Evolutionary conservation across 2,797 vertebrate genomes (phyloP).

Genomic region (Lycodopsis pacificus): DNA sequence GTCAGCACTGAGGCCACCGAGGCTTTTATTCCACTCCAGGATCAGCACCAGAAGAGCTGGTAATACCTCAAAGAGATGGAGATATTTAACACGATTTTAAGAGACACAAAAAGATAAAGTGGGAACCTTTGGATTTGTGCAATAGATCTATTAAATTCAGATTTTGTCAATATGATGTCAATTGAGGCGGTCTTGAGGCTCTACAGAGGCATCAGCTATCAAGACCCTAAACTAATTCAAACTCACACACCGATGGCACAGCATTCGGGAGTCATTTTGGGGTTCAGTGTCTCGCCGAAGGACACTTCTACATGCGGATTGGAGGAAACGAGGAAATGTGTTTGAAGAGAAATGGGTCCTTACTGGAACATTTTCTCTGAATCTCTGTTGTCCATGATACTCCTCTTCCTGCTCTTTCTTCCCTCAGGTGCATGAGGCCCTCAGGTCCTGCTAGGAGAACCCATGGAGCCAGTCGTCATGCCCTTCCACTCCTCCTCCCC

Average conservation of each 20-base stretch:
- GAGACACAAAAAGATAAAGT: not conserved
- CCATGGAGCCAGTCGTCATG: conserved; percentile 93
- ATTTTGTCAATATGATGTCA: too few species aligned
- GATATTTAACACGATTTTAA: not conserved
- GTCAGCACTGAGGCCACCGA: not conserved
- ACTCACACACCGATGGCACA: too few species aligned
- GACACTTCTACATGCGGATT: too few species aligned
- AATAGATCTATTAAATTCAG: not conserved
- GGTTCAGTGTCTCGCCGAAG: too few species aligned
- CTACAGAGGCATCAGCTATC: too few species aligned
- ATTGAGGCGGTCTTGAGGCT: too few species aligned
- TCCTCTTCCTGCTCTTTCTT: not conserved
- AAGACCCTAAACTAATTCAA: too few species aligned
- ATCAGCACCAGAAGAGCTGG: not conserved
- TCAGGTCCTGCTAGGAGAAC: conserved; percentile 57
- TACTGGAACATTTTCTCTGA: too few species aligned
- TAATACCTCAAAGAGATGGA: not conserved
- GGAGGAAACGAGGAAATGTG: too few species aligned
- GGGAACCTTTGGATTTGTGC: not conserved
- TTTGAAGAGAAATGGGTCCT: too few species aligned
- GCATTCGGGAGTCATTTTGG: too few species aligned
- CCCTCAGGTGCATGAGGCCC: conserved; percentile 79
- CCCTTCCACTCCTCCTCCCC: conserved; percentile 91
- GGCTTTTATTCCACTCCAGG: conserved; percentile 28
- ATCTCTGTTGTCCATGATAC: not conserved